Conservation (phyloP, 1,140 invertebrate genomes). For the Bombyx mori region DNA sequence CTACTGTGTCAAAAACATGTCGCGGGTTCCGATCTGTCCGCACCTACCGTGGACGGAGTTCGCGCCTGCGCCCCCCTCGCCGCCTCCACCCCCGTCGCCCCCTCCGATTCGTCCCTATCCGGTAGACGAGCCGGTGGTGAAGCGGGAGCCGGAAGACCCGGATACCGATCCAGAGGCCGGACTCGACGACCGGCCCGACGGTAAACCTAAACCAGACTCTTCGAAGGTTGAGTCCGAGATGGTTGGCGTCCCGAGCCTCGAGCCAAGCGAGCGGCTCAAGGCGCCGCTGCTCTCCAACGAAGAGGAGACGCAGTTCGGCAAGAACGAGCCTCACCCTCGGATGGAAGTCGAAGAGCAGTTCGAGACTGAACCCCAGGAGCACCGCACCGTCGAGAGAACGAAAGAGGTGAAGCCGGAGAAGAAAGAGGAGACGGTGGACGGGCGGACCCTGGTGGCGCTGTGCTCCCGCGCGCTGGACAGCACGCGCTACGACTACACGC, state of each 20-base stretch:
- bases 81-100: conserved; percentile 33
- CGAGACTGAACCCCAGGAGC: conserved; percentile 28
- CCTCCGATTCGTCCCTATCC: conserved; percentile 42
- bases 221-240: conserved; percentile 22
- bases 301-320: conserved; percentile 22
- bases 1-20: conserved; percentile 56
- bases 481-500: conserved; percentile 25
- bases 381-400: conserved; percentile 52
- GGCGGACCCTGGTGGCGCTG: conserved; percentile 16
- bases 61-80: conserved; percentile 37
- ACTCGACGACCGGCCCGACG: background rate
- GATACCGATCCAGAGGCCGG: conserved; percentile 6
- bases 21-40: conserved; percentile 38
- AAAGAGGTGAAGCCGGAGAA: conserved; percentile 24
- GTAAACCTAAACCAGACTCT: conserved; percentile 7
- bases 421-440: conserved; percentile 9
- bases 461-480: conserved; percentile 12
- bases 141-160: conserved; percentile 1
- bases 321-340: conserved; percentile 9
- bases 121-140: conserved; percentile 15
- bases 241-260: conserved; percentile 23
- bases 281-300: conserved; percentile 27
- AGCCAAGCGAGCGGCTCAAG: conserved; percentile 43
- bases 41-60: conserved; percentile 45
- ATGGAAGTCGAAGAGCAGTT: conserved; percentile 22